Base-by-base conservation (phyloP, 2,888 invertebrate species). In the Scaptodrosophila latifasciaeformis region DNA sequence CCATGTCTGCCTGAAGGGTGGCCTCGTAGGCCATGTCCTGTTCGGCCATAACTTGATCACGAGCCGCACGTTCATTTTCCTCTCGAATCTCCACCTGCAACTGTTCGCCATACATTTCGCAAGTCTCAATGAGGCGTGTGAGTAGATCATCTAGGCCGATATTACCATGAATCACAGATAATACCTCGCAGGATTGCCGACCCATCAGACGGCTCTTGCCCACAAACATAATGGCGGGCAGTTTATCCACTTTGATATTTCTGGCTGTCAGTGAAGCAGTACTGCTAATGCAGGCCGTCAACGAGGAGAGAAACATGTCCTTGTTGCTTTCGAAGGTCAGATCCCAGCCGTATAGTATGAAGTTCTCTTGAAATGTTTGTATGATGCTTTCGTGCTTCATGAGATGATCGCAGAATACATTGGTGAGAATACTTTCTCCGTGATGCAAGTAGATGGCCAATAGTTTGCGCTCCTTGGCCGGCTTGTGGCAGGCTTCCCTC, bases 281-380 rank as follows among this genome's bases (percentile, higher is more conserved):
- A 44, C 91, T 89, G 9, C 97, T 96, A 69, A 97, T 90, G 52
- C 92, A 91, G 67, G 90, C 91, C 53, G 91, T 90, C 47, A 96
- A 90, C 9, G 94, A 91, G 31, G 90, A 89, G 68, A 96, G 87
- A 76, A 96, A 90, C 94, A 92, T 91, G 78, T 90, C 90, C 84
- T 93, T 92, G 86, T 98, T 98, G 67, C 92, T 91, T 63, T 94
- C 93, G 70, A 92, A 91, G 7, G 98, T 96, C 68, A 98, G 90
- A 87, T 99, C 99, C 99, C 99, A 99, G 55, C 97, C 97, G 91
- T 97, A 99, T 1, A 96, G 90, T 39, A 98, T 89, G 86, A 96
- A 99, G 88, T 97, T 96, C 53, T 92, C 92, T 52, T 93, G 91
- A 42, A 99, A 90, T 59, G 95, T 94, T 83, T 96, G 93, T 79